Evolutionary conservation across 2,888 invertebrate species (phyloP).

Genomic region (Leucophenga montana): DNA sequence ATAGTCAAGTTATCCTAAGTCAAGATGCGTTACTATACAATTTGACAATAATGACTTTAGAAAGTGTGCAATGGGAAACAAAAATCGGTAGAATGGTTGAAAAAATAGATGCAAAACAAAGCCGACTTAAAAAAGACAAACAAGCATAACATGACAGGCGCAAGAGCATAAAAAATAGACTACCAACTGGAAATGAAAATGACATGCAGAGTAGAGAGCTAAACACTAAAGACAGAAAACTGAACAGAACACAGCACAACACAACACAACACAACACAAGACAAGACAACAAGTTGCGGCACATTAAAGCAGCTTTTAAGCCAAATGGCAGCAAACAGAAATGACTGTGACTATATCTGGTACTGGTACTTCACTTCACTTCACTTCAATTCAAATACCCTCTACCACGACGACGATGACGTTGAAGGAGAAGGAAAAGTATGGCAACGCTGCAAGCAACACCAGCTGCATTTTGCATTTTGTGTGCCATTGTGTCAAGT

Average conservation of each 20-base stretch:
- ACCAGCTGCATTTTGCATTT: conserved; percentile 57
- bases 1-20: neutral
- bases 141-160: conserved; percentile 28
- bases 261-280: conserved; percentile 16
- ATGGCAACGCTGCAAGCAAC: conserved; percentile 22
- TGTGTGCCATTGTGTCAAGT: conserved; percentile 71
- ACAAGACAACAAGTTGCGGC: neutral
- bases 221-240: neutral
- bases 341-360: no score
- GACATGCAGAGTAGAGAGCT: conserved; percentile 47
- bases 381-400: no score
- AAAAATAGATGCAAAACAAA: conserved; percentile 35
- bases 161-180: conserved; percentile 40
- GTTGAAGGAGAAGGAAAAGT: no score
- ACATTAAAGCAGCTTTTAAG: conserved; percentile 3
- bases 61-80: neutral
- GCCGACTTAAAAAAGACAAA: conserved; percentile 44
- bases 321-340: neutral
- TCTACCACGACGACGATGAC: no score
- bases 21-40: neutral
- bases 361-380: no score
- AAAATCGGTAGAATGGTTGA: neutral
- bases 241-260: conserved; percentile 17
- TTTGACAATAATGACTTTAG: conserved; percentile 6
- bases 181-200: conserved; percentile 50